Percentiles rank a stretch among this genome's conserved stretches.
These are phyloP conservation scores for Hypotaenidia okinawae DNA, from an alignment of 2,797 vertebrate species.

Conservation along the genomic window DNA sequence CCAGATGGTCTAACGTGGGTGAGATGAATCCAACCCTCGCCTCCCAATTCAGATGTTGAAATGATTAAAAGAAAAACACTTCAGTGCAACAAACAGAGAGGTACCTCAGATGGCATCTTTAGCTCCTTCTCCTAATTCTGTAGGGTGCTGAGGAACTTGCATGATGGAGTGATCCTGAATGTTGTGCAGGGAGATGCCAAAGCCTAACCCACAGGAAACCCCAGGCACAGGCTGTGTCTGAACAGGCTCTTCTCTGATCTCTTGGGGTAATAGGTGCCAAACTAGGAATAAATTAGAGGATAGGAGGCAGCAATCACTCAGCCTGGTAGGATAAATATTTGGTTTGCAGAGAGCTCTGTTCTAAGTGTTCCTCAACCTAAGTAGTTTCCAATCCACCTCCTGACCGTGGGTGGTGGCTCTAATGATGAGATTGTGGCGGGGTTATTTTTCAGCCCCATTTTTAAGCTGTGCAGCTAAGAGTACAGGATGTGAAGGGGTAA, in stretches of 20 bases:
- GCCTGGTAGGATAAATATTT: conserved; percentile 14
- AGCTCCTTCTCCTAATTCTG: not conserved
- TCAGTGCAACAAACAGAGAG: not conserved
- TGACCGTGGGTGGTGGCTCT: not conserved
- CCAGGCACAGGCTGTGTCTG: not conserved
- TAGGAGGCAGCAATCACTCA: not conserved
- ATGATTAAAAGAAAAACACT: not conserved
- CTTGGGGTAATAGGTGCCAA: not conserved
- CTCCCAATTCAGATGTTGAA: conserved; percentile 4
- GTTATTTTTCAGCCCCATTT: not conserved
- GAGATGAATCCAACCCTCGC: not conserved
- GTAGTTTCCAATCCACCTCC: not conserved
- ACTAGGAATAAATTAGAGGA: not conserved
- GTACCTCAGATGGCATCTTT: not conserved
- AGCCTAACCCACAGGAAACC: not conserved
- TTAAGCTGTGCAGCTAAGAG: not conserved
- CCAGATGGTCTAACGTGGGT: not conserved
- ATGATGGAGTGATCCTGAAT: not conserved
- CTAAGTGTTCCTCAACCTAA: not conserved
- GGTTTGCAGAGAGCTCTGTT: not conserved
- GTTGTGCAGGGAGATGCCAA: not conserved
- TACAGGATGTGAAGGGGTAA: not conserved
- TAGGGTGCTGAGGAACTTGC: not conserved
- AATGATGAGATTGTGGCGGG: not conserved
- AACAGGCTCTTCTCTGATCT: not conserved